These are phyloP conservation scores for Oscheius myriophilus DNA, from an alignment of 2,888 invertebrate genomes.

Conservation along the genomic window DNA sequence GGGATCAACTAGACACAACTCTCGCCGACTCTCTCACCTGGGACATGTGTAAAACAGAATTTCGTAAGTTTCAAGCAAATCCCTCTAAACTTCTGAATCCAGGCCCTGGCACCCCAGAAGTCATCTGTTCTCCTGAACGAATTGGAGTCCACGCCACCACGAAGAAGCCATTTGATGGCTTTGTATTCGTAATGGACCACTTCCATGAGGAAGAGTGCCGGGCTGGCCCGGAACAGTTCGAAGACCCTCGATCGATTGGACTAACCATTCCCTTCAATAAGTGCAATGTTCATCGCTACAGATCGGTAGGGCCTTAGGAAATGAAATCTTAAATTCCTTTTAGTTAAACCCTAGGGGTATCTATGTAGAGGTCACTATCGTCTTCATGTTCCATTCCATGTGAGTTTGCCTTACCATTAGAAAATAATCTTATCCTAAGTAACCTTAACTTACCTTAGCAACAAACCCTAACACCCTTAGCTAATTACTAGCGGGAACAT, in stretches of 20 bases:
- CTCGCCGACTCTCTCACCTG: slow-evolving; percentile 67
- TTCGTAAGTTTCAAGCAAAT: slow-evolving; percentile 50
- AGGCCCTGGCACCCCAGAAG: slow-evolving; percentile 69
- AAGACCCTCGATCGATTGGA: slow-evolving; percentile 63
- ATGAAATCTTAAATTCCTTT: slow-evolving; percentile 1
- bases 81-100: slow-evolving; percentile 15
- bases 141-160: slow-evolving; percentile 70
- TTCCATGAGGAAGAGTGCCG: slow-evolving; percentile 66
- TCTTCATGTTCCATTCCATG: slow-evolving; percentile 69
- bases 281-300: slow-evolving; percentile 69
- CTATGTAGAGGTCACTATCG: slow-evolving; percentile 68
- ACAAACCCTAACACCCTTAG: too few relatives aligned
- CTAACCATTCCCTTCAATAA: slow-evolving; percentile 68
- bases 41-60: slow-evolving; percentile 70
- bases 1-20: slow-evolving; percentile 66
- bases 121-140: slow-evolving; percentile 68
- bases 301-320: slow-evolving; percentile 58
- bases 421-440: too few relatives aligned
- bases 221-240: slow-evolving; percentile 64
- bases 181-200: slow-evolving; percentile 70
- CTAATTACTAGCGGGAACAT: too few relatives aligned
- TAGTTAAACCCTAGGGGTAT: slow-evolving; percentile 69
- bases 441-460: too few relatives aligned
- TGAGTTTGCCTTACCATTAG: slow-evolving; percentile 32
- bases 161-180: slow-evolving; percentile 69